Percentiles rank a stretch among this genome's conserved stretches.
These are phyloP conservation scores for Dynastes tityus DNA, from an alignment of 2,888 invertebrate species.

Conservation along the genomic window DNA sequence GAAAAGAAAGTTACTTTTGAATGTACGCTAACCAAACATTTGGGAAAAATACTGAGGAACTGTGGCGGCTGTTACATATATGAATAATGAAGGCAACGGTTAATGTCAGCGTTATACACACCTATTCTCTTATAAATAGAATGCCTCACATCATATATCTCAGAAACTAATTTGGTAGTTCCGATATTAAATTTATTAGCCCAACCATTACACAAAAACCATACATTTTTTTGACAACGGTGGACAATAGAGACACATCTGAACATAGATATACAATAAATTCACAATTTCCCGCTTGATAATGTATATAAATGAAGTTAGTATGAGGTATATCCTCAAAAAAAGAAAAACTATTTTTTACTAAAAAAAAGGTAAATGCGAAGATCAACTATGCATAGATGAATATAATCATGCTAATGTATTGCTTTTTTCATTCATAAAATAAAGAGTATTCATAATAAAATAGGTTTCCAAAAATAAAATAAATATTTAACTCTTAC, in stretches of 20 bases:
- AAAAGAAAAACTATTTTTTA: conserved; percentile 1
- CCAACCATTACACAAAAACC: conserved; percentile 37
- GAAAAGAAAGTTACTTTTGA: conserved; percentile 11
- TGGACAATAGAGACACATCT: conserved; percentile 35
- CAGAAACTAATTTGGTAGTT: conserved; percentile 7
- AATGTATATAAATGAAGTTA: conserved; percentile 47
- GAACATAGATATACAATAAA: conserved; percentile 47
- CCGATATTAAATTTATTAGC: conserved; percentile 29
- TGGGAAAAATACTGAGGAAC: background rate
- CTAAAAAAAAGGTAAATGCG: background rate
- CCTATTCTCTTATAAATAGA: conserved; percentile 13
- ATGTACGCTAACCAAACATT: conserved; percentile 33
- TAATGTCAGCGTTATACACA: conserved; percentile 9
- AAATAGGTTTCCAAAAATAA: background rate
- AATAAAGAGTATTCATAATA: background rate
- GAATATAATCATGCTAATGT: background rate
- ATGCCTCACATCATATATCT: conserved; percentile 17
- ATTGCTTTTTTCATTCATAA: background rate
- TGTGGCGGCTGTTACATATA: background rate
- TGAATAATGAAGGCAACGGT: background rate
- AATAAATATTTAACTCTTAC: no score
- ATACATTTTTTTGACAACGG: conserved; percentile 51
- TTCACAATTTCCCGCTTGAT: conserved; percentile 52
- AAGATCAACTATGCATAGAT: background rate
- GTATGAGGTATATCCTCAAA: conserved; percentile 14